Conservation (phyloP, 2,797 vertebrate genomes). For the Nasua narica region DNA sequence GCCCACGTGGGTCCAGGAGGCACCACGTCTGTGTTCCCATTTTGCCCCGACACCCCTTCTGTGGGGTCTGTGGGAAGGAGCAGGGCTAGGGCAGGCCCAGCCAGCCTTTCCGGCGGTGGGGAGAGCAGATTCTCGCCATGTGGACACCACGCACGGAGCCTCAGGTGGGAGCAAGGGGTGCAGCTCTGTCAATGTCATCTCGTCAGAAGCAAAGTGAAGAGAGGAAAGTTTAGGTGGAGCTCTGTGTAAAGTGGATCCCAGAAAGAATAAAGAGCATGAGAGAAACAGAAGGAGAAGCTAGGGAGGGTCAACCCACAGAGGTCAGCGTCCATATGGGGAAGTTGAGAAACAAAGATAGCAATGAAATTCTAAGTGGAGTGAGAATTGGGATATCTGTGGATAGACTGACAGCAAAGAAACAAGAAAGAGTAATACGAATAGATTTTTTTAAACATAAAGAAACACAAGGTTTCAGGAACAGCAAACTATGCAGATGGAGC, state of each 20-base stretch:
- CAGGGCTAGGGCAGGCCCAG: background rate
- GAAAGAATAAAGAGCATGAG: background rate
- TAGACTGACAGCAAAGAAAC: background rate
- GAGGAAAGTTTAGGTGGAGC: background rate
- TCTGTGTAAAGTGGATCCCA: background rate
- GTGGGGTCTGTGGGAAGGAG: background rate
- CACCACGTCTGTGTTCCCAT: background rate
- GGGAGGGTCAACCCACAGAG: background rate
- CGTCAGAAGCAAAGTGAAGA: background rate
- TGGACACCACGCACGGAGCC: background rate
- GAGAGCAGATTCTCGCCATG: too few relatives aligned
- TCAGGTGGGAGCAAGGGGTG: rapidly evolving
- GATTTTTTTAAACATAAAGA: background rate
- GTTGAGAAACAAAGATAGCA: background rate
- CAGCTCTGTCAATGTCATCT: background rate
- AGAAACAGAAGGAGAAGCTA: background rate
- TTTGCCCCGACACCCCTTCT: background rate
- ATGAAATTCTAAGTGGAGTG: background rate
- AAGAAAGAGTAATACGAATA: background rate
- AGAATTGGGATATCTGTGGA: background rate
- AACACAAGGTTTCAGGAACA: background rate
- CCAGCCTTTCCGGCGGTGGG: background rate
- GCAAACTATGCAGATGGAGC: background rate
- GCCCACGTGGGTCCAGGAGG: background rate
- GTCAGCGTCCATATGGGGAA: background rate